A percentile compares a stretch with the other conserved stretches of the same genome.
These are phyloP conservation scores for Hemitrygon akajei DNA, from an alignment of 2,797 vertebrate genomes.

Conservation along the genomic window DNA sequence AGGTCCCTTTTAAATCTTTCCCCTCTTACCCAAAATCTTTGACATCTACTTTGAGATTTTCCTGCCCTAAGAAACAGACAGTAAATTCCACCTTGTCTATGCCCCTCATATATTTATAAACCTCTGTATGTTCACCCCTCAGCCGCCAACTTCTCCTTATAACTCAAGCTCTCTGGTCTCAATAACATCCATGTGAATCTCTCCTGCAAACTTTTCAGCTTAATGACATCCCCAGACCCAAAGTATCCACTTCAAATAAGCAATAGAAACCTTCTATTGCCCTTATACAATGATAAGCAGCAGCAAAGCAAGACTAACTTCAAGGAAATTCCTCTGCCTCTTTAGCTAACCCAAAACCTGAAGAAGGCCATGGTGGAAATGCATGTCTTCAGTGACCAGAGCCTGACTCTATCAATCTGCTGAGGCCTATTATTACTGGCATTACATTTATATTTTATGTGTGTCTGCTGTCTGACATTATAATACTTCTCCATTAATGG, in stretches of 20 bases:
- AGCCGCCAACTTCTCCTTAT: too few species aligned
- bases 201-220: too few species aligned
- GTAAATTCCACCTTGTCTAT: too few species aligned
- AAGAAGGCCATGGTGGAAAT: not conserved
- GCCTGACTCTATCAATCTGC: not conserved
- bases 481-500: slow-evolving; percentile 14
- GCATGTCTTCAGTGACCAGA: not conserved
- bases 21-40: too few species aligned
- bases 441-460: slow-evolving; percentile 18
- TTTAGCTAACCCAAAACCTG: not conserved
- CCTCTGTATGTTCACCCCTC: too few species aligned
- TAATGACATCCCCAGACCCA: not conserved
- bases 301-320: not conserved
- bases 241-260: not conserved
- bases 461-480: not conserved
- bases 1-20: too few species aligned
- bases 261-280: not conserved
- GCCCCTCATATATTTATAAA: too few species aligned
- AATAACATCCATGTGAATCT: too few species aligned
- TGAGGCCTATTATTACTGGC: not conserved
- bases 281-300: not conserved
- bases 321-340: not conserved
- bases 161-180: too few species aligned
- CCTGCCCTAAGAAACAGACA: too few species aligned
- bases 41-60: too few species aligned